phyloP scores from a whole-genome alignment of 2,797 vertebrate genomes.

The Halcyon chelicuti region DNA sequence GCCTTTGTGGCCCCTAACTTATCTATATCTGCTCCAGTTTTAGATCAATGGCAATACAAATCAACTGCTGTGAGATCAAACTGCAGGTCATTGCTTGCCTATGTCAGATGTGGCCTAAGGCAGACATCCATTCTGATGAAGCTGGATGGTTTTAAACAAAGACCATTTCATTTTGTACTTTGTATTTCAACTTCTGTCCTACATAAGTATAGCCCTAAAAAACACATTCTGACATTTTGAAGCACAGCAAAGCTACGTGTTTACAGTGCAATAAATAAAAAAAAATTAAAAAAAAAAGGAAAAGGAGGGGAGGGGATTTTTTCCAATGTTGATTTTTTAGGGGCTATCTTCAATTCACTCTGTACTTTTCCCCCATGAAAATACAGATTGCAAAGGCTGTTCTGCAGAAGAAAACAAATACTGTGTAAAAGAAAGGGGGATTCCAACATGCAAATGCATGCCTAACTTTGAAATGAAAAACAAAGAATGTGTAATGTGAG shows the following conservation, averaged over 20 bases:
- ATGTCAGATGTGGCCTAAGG: background rate
- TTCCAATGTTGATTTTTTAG: background rate
- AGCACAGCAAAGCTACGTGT: background rate
- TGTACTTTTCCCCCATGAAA: background rate
- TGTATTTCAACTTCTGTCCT: background rate
- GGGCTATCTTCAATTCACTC: background rate
- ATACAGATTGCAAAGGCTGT: slow-evolving; percentile 42
- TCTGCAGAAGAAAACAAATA: fast-evolving
- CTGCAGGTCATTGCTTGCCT: background rate
- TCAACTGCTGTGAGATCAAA: background rate
- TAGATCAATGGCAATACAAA: background rate
- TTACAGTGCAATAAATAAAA: background rate
- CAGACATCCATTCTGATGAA: background rate
- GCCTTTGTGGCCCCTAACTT: background rate
- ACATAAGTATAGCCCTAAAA: background rate
- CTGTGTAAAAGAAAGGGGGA: fast-evolving
- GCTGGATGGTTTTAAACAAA: background rate
- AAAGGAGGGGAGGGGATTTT: fast-evolving
- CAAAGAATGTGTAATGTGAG: slow-evolving; percentile 56
- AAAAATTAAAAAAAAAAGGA: background rate
- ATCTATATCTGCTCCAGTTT: background rate
- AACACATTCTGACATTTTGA: background rate
- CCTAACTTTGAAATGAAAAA: fast-evolving
- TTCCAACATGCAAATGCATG: background rate
- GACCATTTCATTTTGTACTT: background rate